These are phyloP conservation scores for Temnothorax curvispinosus DNA, from an alignment of 1,140 invertebrate species.

Conservation along the genomic window DNA sequence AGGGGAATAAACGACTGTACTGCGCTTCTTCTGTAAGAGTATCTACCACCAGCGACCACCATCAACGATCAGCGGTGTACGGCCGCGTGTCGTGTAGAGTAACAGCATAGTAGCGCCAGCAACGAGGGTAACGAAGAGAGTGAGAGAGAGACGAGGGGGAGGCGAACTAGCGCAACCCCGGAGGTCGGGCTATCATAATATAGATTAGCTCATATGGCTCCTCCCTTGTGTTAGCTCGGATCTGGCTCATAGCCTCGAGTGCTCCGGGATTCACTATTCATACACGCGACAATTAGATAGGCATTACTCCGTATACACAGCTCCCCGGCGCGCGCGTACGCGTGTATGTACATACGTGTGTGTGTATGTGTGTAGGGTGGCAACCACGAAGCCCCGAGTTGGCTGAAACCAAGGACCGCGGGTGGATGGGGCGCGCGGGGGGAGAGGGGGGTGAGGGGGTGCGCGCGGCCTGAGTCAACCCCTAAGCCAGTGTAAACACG, in stretches of 20 bases:
- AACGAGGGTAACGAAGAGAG: slow-evolving; percentile 54
- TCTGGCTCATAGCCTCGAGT: slow-evolving; percentile 85
- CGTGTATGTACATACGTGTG: background rate
- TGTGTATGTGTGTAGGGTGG: slow-evolving; percentile 51
- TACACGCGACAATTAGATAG: slow-evolving; percentile 87
- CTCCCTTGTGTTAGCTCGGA: slow-evolving; percentile 84
- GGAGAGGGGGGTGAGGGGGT: background rate
- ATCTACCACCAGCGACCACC: slow-evolving; percentile 8
- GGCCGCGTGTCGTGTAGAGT: slow-evolving; percentile 16
- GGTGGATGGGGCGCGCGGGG: slow-evolving; percentile 62
- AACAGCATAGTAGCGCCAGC: background rate
- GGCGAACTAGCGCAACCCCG: slow-evolving; percentile 72
- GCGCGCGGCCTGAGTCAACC: slow-evolving; percentile 84
- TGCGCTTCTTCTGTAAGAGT: slow-evolving; percentile 1
- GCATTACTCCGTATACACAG: slow-evolving; percentile 82
- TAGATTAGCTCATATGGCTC: slow-evolving; percentile 86
- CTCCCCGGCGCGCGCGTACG: slow-evolving; percentile 3
- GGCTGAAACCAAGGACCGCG: slow-evolving; percentile 77
- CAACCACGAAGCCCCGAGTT: slow-evolving; percentile 69
- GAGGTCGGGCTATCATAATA: slow-evolving; percentile 85
- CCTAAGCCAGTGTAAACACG: slow-evolving; percentile 86
- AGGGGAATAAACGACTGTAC: background rate
- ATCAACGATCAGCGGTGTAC: slow-evolving; percentile 40
- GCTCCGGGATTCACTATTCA: slow-evolving; percentile 86
- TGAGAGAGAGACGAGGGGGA: background rate